Percentiles rank a stretch among this genome's conserved stretches.
Conservation (phyloP, 53 echinoderm and acorn worm genomes). For the Holothuria leucospilota region DNA sequence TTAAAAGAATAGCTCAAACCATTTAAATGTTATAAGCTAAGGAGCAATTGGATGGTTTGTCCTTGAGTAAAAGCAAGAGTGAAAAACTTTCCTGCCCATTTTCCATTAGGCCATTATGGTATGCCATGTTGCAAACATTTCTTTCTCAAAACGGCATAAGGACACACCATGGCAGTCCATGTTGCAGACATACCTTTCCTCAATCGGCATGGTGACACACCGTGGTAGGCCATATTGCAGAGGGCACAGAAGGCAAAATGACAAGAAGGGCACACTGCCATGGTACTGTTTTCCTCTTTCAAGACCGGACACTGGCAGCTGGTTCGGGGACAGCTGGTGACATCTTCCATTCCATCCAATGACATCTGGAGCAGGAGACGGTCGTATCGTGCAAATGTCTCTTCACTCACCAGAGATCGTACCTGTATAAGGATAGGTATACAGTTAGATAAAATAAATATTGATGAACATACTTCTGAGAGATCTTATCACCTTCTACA, state of each 20-base stretch:
- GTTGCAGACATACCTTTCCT: constrained; percentile 63
- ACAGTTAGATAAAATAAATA: too few species aligned
- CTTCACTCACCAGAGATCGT: constrained; percentile 78
- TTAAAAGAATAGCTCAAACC: too few species aligned
- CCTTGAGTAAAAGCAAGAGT: too few species aligned
- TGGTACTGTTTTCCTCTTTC: constrained; percentile 72
- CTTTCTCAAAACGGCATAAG: constrained; percentile 54
- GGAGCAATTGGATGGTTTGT: too few species aligned
- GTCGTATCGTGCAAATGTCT: constrained; percentile 87
- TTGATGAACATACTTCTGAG: too few species aligned
- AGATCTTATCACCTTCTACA: too few species aligned
- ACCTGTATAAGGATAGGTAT: constrained; percentile 60
- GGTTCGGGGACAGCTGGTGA: constrained; percentile 88
- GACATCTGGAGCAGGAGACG: constrained; percentile 79
- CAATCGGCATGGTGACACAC: constrained; percentile 81
- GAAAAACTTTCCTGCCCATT: too few species aligned
- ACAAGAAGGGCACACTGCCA: constrained; percentile 83
- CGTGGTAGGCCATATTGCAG: constrained; percentile 89
- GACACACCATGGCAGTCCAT: constrained; percentile 66
- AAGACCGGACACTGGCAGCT: constrained; percentile 86
- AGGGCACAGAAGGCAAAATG: constrained; percentile 82
- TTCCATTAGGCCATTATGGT: too few species aligned
- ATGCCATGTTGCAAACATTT: too few species aligned
- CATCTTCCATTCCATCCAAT: constrained; percentile 88
- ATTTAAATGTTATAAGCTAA: too few species aligned